Conservation (phyloP, 2,888 invertebrate species). For the Eulithis prunata region DNA sequence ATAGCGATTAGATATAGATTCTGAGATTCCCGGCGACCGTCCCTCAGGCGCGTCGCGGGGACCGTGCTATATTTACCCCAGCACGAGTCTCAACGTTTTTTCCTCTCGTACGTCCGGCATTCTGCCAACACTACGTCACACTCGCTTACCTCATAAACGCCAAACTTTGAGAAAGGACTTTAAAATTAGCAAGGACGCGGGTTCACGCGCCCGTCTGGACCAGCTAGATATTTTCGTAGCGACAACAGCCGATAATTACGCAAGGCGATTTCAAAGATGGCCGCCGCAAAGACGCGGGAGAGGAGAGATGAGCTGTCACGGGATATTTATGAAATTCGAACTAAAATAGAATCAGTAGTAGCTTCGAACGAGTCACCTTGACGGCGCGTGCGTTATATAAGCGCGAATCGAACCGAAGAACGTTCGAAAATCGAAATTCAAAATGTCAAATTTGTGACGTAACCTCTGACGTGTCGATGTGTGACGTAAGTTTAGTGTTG, state of each 20-base stretch:
- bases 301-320: slow-evolving; percentile 81
- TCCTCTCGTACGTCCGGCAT: slow-evolving; percentile 81
- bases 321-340: slow-evolving; percentile 84
- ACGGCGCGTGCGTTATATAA: slow-evolving; percentile 75
- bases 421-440: slow-evolving; percentile 64
- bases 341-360: slow-evolving; percentile 81
- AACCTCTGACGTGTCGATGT: slow-evolving; percentile 71
- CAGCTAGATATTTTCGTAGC: slow-evolving; percentile 43
- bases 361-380: slow-evolving; percentile 82
- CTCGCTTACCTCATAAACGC: slow-evolving; percentile 78
- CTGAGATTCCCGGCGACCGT: slow-evolving; percentile 53
- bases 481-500: slow-evolving; percentile 77
- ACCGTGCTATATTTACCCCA: slow-evolving; percentile 62
- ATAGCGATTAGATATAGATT: slow-evolving; percentile 40
- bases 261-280: slow-evolving; percentile 68
- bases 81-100: slow-evolving; percentile 67
- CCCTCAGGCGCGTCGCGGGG: slow-evolving; percentile 74
- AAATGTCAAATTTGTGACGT: slow-evolving; percentile 74
- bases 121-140: slow-evolving; percentile 78
- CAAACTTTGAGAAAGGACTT: slow-evolving; percentile 81
- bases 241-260: slow-evolving; percentile 73
- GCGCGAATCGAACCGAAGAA: slow-evolving; percentile 66
- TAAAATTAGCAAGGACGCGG: slow-evolving; percentile 82
- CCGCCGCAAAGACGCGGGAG: slow-evolving; percentile 77
- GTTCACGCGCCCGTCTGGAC: slow-evolving; percentile 57